Evolutionary conservation across 2,888 invertebrate species (phyloP), one percentile per base, ranked within the genome.

Genomic region (Ferdinandea cuprea): DNA sequence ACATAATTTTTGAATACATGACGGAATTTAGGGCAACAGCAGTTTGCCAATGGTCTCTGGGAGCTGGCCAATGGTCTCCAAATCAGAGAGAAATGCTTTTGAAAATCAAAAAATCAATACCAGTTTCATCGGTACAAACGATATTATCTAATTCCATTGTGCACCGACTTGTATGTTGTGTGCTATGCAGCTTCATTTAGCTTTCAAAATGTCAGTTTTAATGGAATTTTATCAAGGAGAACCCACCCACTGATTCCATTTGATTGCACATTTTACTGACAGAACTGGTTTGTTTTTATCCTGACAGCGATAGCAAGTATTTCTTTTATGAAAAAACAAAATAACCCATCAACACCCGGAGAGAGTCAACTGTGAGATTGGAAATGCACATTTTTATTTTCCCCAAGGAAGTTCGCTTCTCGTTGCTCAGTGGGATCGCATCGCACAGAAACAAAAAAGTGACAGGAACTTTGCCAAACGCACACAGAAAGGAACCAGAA

Each of bases 311-410:
- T 50, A 50, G 71, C 8, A 77, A 50, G 54, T 28, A 50, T 15
- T 50, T 25, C 1, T 30, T 11, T 25, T 2, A 3, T 32, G 1
- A 3, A 25, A 21, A 25, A 15, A 46, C 9, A 44, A 58, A 48
- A 69, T 69, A 66, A 17, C 25, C 50, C 9, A 71, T 50, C 73
- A 73, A 61, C 79, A 73, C 79, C 68, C 79, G 79, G 68, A 61
- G 61, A 68, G 79, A 74, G 46, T 54, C 76, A 61, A 68, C 72
- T 68, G n/a, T n/a, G 78, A n/a, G 68, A 61, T 63, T 28, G 50
- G 61, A 63, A 72, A 61, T 83, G 66, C 54, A 58, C n/a, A 30
- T 52, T 35, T 52, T 65, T 50, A 37, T 6, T 46, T 48, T 28
- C 42, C 30, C 35, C 28, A 37, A 48, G 21, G 50, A 42, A 19